A percentile compares a stretch with the other conserved stretches of the same genome.
These are phyloP conservation scores for Epirrhoe tristata DNA, from an alignment of 2,888 invertebrate species.

Conservation along the genomic window DNA sequence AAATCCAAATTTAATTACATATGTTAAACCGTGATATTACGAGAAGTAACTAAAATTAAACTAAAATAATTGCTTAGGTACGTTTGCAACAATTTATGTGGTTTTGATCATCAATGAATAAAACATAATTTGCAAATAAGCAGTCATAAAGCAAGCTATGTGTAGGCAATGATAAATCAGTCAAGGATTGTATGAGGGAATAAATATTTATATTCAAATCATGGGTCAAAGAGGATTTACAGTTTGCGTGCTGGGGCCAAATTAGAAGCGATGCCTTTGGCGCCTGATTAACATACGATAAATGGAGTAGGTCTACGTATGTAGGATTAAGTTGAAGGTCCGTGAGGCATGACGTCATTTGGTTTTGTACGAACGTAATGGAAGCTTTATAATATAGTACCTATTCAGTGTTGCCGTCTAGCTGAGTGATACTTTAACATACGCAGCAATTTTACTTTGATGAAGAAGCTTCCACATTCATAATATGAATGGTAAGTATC, in stretches of 20 bases:
- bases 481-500: background rate
- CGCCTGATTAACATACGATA: constrained; percentile 53
- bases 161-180: constrained; percentile 51
- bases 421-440: no score
- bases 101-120: constrained; percentile 38
- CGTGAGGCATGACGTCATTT: constrained; percentile 10
- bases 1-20: no score
- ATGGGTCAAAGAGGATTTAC: constrained; percentile 54
- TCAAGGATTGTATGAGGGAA: constrained; percentile 33
- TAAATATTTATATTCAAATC: constrained; percentile 55
- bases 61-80: background rate
- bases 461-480: background rate
- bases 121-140: constrained; percentile 42
- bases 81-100: constrained; percentile 20
- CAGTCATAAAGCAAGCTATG: constrained; percentile 40
- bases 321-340: constrained; percentile 14
- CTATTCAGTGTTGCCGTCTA: background rate
- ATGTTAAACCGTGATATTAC: no score
- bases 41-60: background rate
- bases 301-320: constrained; percentile 10
- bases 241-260: constrained; percentile 49
- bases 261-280: constrained; percentile 55
- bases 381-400: background rate
- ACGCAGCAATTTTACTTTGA: background rate
- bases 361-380: background rate